Percentiles rank a stretch among this genome's conserved stretches.
Evolutionary conservation across 1,140 invertebrate genomes (phyloP).

Genomic region (Oedothorax gibbosus): DNA sequence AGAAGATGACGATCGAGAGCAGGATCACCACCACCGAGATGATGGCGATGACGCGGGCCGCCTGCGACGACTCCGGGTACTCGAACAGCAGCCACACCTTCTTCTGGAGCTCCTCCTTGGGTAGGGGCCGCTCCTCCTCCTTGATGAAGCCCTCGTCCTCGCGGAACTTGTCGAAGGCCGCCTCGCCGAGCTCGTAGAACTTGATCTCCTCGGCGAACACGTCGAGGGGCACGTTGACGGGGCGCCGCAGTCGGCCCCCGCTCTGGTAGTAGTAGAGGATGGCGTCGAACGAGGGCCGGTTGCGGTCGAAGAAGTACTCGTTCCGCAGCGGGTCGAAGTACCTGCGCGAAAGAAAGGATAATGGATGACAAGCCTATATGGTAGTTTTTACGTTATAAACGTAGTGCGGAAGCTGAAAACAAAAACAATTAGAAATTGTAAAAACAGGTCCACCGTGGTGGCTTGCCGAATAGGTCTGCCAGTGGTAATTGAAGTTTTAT

Average conservation of each 20-base stretch:
- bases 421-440: too few species aligned
- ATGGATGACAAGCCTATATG: too few species aligned
- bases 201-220: slow-evolving; percentile 99
- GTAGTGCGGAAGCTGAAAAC: too few species aligned
- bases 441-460: too few species aligned
- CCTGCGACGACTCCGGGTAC: slow-evolving; percentile 99
- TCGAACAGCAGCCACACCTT: slow-evolving; percentile 97
- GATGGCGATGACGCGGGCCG: slow-evolving; percentile 97
- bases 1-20: slow-evolving; percentile 99
- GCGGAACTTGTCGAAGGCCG: slow-evolving; percentile 97
- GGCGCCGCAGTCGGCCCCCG: slow-evolving; percentile 92
- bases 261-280: slow-evolving; percentile 99
- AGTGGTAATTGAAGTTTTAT: too few species aligned
- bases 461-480: too few species aligned
- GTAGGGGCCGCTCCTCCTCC: slow-evolving; percentile 94
- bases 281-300: slow-evolving; percentile 97
- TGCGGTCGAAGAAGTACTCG: slow-evolving; percentile 99
- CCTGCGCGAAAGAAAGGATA: too few species aligned
- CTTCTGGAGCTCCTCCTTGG: slow-evolving; percentile 94
- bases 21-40: slow-evolving; percentile 99
- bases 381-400: too few species aligned
- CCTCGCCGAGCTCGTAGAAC: slow-evolving; percentile 98
- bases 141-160: slow-evolving; percentile 68
- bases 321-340: slow-evolving; percentile 97
- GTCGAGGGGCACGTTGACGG: slow-evolving; percentile 97